These are phyloP conservation scores for Macrophya annulata DNA, from an alignment of 2,888 invertebrate species.

Conservation along the genomic window DNA sequence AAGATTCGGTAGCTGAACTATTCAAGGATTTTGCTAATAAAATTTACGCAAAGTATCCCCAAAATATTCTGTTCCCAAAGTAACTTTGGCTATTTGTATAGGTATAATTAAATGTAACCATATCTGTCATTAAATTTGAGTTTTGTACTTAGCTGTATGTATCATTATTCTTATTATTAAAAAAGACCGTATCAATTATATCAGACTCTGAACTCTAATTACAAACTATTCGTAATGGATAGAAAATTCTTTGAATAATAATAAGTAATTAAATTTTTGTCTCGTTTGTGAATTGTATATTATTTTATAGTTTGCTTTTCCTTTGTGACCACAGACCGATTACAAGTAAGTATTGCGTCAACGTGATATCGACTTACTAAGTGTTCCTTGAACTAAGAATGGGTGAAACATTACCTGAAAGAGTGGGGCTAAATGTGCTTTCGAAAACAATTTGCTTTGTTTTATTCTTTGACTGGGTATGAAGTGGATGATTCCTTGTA, in stretches of 20 bases:
- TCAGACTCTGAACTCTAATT: slow-evolving; percentile 4
- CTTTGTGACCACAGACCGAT: not conserved
- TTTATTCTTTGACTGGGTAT: not conserved
- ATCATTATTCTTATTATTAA: not conserved
- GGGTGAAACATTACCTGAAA: not conserved
- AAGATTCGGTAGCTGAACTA: slow-evolving; percentile 83
- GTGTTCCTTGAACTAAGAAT: slow-evolving; percentile 15
- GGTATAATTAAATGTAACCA: not conserved
- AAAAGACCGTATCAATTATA: not conserved
- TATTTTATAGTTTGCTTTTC: not conserved
- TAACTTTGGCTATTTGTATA: not conserved
- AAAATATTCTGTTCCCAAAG: slow-evolving; percentile 81
- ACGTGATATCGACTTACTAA: not conserved
- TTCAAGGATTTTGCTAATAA: slow-evolving; percentile 83
- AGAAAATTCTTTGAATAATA: not conserved
- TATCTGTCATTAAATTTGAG: not conserved
- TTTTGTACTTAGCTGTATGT: not conserved
- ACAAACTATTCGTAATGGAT: not conserved
- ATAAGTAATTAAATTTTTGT: not conserved
- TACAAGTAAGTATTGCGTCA: not conserved
- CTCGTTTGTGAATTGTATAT: slow-evolving; percentile 2
- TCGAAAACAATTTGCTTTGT: slow-evolving; percentile 48
- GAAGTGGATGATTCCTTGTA: not conserved
- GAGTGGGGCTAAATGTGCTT: slow-evolving; percentile 30
- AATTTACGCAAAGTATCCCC: slow-evolving; percentile 83